Evolutionary conservation across 2,113 vertebrate genomes (phyloP).

Genomic region (Triplophysa tibetana): DNA sequence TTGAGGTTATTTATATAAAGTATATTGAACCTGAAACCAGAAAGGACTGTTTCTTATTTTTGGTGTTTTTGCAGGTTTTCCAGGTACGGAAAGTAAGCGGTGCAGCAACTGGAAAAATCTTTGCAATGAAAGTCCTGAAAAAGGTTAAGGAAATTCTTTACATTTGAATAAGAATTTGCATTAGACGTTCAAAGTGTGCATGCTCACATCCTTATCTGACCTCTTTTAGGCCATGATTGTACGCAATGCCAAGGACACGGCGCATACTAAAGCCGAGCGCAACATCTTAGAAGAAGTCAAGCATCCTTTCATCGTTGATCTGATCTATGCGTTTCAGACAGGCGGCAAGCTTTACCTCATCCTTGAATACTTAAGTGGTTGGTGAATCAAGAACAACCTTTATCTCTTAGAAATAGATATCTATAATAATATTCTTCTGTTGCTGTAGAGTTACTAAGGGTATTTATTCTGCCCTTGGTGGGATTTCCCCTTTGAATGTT

Average conservation of each 20-base stretch:
- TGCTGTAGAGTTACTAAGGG: constrained; percentile 40
- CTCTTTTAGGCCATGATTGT: constrained; percentile 92
- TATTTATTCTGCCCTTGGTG: constrained; percentile 41
- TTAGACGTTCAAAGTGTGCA: neutral
- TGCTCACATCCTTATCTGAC: neutral
- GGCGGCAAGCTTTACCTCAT: constrained; percentile 99
- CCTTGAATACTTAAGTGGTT: constrained; percentile 98
- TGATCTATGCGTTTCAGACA: constrained; percentile 99
- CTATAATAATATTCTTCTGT: neutral
- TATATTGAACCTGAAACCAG: neutral
- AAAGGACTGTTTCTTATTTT: neutral
- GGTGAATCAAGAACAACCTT: constrained; percentile 62
- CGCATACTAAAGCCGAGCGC: constrained; percentile 95
- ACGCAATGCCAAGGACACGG: constrained; percentile 97
- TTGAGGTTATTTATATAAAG: neutral
- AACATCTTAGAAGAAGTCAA: constrained; percentile 98
- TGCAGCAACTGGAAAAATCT: constrained; percentile 91
- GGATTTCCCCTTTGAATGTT: constrained; percentile 1
- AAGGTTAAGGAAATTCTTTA: constrained; percentile 77
- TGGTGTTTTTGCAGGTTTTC: constrained; percentile 81
- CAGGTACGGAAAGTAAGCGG: constrained; percentile 96
- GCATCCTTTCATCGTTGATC: constrained; percentile 97
- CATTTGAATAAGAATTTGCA: neutral
- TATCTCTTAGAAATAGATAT: constrained; percentile 6
- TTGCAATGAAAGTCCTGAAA: constrained; percentile 99